Evolutionary conservation across 2,888 invertebrate species (phyloP).

Genomic region (Acanthococcus lagerstroemiae): DNA sequence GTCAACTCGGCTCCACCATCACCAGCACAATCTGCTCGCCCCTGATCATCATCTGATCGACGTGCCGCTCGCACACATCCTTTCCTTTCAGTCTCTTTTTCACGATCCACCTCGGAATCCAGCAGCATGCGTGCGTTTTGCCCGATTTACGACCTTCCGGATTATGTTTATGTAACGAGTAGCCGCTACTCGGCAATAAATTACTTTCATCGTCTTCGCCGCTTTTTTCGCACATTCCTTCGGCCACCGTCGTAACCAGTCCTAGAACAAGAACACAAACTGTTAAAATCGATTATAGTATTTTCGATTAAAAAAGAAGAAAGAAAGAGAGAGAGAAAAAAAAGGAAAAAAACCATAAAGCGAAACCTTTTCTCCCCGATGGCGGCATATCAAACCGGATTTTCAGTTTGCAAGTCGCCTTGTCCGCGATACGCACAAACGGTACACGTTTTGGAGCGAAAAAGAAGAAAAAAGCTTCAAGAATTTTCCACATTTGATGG

Average conservation of each 20-base stretch:
- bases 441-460: too few species aligned
- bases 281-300: too few species aligned
- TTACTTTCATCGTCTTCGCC: background rate
- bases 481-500: too few species aligned
- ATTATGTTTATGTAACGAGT: background rate
- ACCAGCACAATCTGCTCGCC: conserved; percentile 66
- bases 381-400: too few species aligned
- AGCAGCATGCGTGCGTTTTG: background rate
- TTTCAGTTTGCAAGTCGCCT: too few species aligned
- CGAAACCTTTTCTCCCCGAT: too few species aligned
- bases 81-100: conserved; percentile 51
- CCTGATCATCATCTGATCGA: conserved; percentile 59
- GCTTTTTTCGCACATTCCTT: background rate
- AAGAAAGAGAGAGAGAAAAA: too few species aligned
- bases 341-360: too few species aligned
- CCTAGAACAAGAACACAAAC: conserved; percentile 7
- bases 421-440: too few species aligned
- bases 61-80: conserved; percentile 56
- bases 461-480: too few species aligned
- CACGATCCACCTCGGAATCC: conserved; percentile 40
- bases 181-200: background rate
- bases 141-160: background rate
- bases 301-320: too few species aligned
- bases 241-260: background rate
- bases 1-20: conserved; percentile 16